These are phyloP conservation scores for Lutraria rhynchaena DNA, from an alignment of 1,140 invertebrate genomes.

Conservation along the genomic window DNA sequence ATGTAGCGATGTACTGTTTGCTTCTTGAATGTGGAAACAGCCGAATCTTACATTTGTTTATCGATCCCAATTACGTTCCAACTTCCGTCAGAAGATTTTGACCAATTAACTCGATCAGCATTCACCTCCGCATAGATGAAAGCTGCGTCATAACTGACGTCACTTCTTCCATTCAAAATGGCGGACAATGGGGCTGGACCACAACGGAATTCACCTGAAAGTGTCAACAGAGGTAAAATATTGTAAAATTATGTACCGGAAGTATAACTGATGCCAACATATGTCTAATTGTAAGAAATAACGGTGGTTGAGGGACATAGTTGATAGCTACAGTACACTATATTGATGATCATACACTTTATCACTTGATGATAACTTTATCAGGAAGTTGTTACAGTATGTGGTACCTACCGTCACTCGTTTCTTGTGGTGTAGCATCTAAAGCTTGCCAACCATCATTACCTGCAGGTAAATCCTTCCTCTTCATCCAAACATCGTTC, in stretches of 20 bases:
- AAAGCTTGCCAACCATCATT: constrained; percentile 92
- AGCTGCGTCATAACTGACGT: constrained; percentile 87
- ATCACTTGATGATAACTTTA: too few species aligned
- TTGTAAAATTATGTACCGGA: too few species aligned
- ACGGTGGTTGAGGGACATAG: too few species aligned
- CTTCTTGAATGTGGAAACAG: too few species aligned
- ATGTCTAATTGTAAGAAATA: too few species aligned
- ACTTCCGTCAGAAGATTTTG: constrained; percentile 14
- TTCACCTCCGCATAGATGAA: constrained; percentile 91
- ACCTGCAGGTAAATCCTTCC: constrained; percentile 89
- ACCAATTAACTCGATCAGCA: constrained; percentile 87
- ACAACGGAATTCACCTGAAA: constrained; percentile 84
- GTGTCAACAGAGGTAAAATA: too few species aligned
- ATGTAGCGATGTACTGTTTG: too few species aligned
- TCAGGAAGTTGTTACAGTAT: not conserved
- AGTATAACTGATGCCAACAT: not conserved
- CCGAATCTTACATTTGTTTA: constrained; percentile 10
- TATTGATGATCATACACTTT: too few species aligned
- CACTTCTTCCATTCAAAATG: constrained; percentile 87
- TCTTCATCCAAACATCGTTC: constrained; percentile 96
- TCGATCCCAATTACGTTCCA: constrained; percentile 40
- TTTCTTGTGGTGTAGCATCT: constrained; percentile 88
- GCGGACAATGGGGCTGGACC: constrained; percentile 87
- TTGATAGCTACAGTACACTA: too few species aligned
- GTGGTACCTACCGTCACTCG: constrained; percentile 81